Evolutionary conservation across 1,140 invertebrate genomes (phyloP).

Genomic region (Cotesia typhae): DNA sequence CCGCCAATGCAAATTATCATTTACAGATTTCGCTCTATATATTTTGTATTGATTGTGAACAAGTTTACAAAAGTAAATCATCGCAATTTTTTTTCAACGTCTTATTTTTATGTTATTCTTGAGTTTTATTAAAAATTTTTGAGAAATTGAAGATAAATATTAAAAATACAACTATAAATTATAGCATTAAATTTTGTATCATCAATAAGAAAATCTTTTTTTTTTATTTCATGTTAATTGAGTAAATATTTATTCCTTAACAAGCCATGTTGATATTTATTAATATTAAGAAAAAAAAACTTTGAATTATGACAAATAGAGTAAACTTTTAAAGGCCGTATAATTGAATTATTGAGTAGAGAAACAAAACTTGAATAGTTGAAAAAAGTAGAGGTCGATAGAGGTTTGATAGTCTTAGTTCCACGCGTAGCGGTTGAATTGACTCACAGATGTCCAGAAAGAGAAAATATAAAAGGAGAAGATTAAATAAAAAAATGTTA

Average conservation of each 20-base stretch:
- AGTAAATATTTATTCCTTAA: too few relatives aligned
- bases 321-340: conserved; percentile 1
- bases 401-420: conserved; percentile 17
- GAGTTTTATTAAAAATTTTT: not conserved
- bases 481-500: conserved; percentile 12
- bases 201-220: too few relatives aligned
- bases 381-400: conserved; percentile 20
- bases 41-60: conserved; percentile 19
- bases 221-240: too few relatives aligned
- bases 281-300: too few relatives aligned
- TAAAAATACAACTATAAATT: too few relatives aligned
- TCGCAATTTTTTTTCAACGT: conserved; percentile 13
- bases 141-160: not conserved
- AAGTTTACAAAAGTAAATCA: conserved; percentile 33
- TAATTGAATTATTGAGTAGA: conserved; percentile 22
- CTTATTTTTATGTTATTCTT: not conserved
- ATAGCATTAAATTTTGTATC: too few relatives aligned
- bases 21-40: conserved; percentile 19
- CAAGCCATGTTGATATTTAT: too few relatives aligned
- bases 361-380: conserved; percentile 11
- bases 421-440: not conserved
- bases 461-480: conserved; percentile 2
- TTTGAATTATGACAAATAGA: not conserved
- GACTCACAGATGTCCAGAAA: conserved; percentile 7
- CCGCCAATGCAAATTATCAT: not conserved